These are phyloP conservation scores for Frankliniella fusca DNA, from an alignment of 2,888 invertebrate species.

Conservation along the genomic window DNA sequence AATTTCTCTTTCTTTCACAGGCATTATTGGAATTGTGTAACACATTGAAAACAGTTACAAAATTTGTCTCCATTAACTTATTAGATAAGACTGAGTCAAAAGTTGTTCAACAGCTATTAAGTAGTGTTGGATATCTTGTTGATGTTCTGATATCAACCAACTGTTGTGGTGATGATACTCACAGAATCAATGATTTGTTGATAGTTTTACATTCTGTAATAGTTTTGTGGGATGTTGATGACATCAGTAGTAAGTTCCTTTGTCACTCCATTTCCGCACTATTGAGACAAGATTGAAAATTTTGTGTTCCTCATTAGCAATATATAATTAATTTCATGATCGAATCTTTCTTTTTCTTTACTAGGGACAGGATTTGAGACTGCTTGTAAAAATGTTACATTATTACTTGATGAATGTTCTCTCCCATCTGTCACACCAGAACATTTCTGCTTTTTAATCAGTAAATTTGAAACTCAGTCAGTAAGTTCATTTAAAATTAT, in stretches of 20 bases:
- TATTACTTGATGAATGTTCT: not conserved
- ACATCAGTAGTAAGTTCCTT: not conserved
- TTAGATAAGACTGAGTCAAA: not conserved
- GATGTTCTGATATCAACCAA: not conserved
- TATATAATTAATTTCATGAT: not conserved
- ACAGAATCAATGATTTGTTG: not conserved
- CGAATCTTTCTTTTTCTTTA: not conserved
- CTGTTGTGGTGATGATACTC: not conserved
- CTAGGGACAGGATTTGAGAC: not conserved
- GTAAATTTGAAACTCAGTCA: not conserved
- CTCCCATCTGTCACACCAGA: not conserved
- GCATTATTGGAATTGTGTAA: not conserved
- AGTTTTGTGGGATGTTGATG: not conserved
- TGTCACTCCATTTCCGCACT: not conserved
- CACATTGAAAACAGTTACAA: not conserved
- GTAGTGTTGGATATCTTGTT: not conserved
- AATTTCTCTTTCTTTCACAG: not conserved
- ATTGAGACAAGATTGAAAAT: not conserved
- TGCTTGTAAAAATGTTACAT: not conserved
- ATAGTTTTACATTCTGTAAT: not conserved
- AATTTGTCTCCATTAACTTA: not conserved
- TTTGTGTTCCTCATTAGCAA: too few relatives aligned
- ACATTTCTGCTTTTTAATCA: not conserved
- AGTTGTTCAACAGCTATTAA: not conserved
- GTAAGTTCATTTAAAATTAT: not conserved